These are phyloP conservation scores for Phyllostomus hastatus DNA, from an alignment of 2,113 vertebrate species.

Conservation along the genomic window DNA sequence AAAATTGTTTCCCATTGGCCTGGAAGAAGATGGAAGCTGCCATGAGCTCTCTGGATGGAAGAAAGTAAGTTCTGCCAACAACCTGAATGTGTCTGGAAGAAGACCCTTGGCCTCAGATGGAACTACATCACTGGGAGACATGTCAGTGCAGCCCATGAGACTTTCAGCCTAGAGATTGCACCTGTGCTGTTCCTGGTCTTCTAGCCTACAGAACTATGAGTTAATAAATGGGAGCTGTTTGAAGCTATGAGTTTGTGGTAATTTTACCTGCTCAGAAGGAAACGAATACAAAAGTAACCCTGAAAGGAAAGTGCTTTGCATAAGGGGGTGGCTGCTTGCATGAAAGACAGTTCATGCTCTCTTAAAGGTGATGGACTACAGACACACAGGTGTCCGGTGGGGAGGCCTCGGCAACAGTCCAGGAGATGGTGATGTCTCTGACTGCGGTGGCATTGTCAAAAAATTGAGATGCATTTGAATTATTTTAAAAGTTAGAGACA, in stretches of 20 bases:
- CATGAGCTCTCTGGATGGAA: background rate
- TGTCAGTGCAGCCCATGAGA: background rate
- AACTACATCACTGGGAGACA: background rate
- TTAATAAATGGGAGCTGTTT: background rate
- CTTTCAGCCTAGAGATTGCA: background rate
- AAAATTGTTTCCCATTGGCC: too few relatives aligned
- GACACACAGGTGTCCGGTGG: fast-evolving
- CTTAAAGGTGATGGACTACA: background rate
- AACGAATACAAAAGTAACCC: background rate
- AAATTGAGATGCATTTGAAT: background rate
- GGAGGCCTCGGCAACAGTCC: fast-evolving
- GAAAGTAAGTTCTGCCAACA: background rate
- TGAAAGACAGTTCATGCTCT: too few relatives aligned
- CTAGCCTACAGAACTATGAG: background rate
- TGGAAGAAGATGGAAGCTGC: background rate
- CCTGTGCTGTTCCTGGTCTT: background rate
- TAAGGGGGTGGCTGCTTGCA: background rate
- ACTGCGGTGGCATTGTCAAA: background rate
- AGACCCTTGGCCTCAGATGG: background rate
- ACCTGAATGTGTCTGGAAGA: background rate
- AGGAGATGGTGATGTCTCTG: too few relatives aligned
- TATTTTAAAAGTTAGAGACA: background rate
- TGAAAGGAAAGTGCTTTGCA: background rate
- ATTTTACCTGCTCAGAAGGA: background rate
- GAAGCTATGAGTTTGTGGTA: background rate